A percentile compares a stretch with the other conserved stretches of the same genome.
These are phyloP conservation scores for Pipa parva DNA, from an alignment of 2,113 vertebrate species.

Conservation along the genomic window DNA sequence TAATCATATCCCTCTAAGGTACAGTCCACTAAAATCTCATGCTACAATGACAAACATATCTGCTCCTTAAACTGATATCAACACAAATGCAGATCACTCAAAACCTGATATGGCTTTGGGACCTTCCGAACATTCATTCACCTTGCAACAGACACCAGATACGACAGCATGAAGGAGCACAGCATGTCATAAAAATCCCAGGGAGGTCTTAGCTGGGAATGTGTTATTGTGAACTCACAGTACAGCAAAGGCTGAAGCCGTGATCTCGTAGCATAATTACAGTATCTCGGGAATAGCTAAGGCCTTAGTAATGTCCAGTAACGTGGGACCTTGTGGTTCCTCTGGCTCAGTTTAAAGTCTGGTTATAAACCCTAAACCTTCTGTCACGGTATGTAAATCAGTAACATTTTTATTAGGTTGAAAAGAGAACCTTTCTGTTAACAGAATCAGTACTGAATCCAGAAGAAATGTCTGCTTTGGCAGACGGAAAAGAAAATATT, in stretches of 20 bases:
- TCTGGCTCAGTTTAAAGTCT: no score
- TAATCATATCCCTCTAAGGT: no score
- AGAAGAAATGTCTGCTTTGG: no score
- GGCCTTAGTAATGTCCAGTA: no score
- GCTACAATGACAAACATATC: slow-evolving; percentile 17
- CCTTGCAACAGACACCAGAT: slow-evolving; percentile 4
- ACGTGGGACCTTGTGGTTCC: neutral
- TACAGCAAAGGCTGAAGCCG: slow-evolving; percentile 6
- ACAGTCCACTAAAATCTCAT: neutral
- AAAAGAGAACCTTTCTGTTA: no score
- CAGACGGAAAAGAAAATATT: no score
- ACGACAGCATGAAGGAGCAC: neutral
- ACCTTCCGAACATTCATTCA: neutral
- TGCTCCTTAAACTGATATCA: slow-evolving; percentile 5
- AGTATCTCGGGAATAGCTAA: no score
- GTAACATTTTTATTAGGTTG: no score
- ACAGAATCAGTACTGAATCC: no score
- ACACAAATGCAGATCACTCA: neutral
- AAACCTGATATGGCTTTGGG: neutral
- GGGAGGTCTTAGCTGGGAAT: slow-evolving; percentile 2
- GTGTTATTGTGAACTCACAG: neutral
- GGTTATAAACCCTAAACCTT: no score
- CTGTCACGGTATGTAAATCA: no score
- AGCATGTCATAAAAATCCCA: neutral
- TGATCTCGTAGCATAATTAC: slow-evolving; percentile 8